These are phyloP conservation scores for Triops cancriformis DNA, from an alignment of 1,140 invertebrate genomes.

Conservation along the genomic window DNA sequence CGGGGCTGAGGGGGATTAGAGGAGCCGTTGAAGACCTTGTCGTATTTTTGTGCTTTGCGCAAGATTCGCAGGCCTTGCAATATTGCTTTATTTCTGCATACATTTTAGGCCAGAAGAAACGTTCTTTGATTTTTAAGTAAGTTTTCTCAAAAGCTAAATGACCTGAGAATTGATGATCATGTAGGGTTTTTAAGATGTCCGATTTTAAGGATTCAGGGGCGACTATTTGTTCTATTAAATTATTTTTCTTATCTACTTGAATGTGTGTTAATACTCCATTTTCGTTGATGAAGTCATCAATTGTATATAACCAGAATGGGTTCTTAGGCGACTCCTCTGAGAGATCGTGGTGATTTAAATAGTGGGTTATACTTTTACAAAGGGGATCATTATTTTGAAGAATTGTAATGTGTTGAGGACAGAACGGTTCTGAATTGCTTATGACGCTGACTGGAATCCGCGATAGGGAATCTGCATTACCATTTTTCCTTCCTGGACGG, in stretches of 20 bases:
- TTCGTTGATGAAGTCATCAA: too few species aligned
- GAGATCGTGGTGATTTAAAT: too few species aligned
- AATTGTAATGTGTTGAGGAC: neutral
- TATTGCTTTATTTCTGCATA: too few species aligned
- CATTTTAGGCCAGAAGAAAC: too few species aligned
- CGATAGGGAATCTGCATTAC: neutral
- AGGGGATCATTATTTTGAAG: neutral
- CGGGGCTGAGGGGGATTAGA: conserved; percentile 7
- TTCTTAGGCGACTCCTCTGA: too few species aligned
- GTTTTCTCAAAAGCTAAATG: too few species aligned
- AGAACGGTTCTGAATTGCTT: neutral
- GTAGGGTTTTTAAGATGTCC: neutral
- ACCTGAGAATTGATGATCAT: neutral
- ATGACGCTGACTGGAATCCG: neutral
- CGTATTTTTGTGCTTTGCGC: neutral
- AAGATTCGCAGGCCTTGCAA: neutral
- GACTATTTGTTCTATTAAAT: neutral
- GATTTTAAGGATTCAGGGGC: neutral
- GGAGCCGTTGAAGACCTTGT: neutral
- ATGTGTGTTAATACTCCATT: too few species aligned
- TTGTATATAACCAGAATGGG: too few species aligned
- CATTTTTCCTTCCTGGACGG: too few species aligned
- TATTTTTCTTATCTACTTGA: too few species aligned
- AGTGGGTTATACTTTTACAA: neutral
- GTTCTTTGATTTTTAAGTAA: too few species aligned